phyloP scores from a whole-genome alignment of 2,113 vertebrate species.

The Lampris incognitus region DNA sequence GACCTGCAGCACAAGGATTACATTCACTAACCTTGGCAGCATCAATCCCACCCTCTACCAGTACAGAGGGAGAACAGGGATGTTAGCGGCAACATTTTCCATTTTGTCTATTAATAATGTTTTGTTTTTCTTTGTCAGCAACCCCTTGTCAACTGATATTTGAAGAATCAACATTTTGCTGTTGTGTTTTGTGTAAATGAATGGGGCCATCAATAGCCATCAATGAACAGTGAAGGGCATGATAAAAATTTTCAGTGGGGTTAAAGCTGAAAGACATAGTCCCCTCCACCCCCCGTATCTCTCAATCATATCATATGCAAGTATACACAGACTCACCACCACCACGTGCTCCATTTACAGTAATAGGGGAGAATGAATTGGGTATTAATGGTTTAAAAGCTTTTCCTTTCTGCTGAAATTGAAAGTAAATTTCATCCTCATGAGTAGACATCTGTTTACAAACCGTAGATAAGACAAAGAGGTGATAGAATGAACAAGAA shows the following conservation, averaged over 20 bases:
- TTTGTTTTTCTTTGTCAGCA: not conserved
- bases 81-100: slow-evolving; percentile 2
- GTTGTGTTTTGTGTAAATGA: slow-evolving; percentile 43
- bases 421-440: slow-evolving; percentile 62
- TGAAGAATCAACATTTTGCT: slow-evolving; percentile 30
- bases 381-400: slow-evolving; percentile 68
- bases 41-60: too few species aligned
- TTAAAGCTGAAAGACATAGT: slow-evolving; percentile 40
- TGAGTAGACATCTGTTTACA: slow-evolving; percentile 55
- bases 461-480: slow-evolving; percentile 26
- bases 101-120: not conserved
- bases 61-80: too few species aligned
- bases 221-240: slow-evolving; percentile 47
- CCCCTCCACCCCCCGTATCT: not conserved
- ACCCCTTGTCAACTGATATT: not conserved
- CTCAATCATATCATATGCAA: not conserved
- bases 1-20: too few species aligned
- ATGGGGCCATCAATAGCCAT: slow-evolving; percentile 31
- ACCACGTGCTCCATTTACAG: slow-evolving; percentile 55
- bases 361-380: slow-evolving; percentile 59
- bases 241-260: slow-evolving; percentile 40
- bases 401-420: slow-evolving; percentile 54
- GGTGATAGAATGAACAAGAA: not conserved
- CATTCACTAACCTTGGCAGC: too few species aligned
- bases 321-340: slow-evolving; percentile 23